A percentile compares a stretch with the other conserved stretches of the same genome.
Conservation (phyloP, 2,113 vertebrate genomes). For the Gopherus evgoodei region DNA sequence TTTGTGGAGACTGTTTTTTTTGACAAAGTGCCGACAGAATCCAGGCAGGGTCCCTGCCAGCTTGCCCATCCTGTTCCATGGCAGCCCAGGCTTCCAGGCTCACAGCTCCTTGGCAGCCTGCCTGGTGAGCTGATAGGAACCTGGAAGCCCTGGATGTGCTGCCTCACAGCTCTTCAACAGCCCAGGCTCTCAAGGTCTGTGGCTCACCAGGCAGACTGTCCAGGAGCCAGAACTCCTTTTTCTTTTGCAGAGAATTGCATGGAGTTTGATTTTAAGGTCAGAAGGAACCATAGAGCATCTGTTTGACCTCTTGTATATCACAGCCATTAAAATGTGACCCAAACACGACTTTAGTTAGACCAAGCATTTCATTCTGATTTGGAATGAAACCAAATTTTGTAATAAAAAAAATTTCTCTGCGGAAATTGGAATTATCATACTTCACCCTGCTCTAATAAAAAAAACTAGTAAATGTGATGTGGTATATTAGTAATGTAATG, state of each 20-base stretch:
- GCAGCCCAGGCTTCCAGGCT: not conserved
- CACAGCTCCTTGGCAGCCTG: not conserved
- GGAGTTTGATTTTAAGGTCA: not conserved
- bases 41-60: not conserved
- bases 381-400: not conserved
- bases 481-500: not conserved
- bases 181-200: not conserved
- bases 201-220: not conserved
- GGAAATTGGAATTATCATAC: not conserved
- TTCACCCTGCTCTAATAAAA: not conserved
- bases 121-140: not conserved
- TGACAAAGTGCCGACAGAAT: not conserved
- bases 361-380: not conserved
- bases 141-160: not conserved
- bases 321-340: not conserved
- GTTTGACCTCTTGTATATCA: not conserved
- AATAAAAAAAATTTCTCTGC: not conserved
- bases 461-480: not conserved
- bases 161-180: not conserved
- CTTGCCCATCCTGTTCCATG: not conserved
- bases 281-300: not conserved
- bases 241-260: not conserved
- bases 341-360: not conserved
- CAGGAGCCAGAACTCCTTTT: not conserved
- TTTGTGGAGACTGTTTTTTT: not conserved